Base-by-base conservation (phyloP, 2,888 invertebrate genomes). In the Thecocarcelia acutangulata region DNA sequence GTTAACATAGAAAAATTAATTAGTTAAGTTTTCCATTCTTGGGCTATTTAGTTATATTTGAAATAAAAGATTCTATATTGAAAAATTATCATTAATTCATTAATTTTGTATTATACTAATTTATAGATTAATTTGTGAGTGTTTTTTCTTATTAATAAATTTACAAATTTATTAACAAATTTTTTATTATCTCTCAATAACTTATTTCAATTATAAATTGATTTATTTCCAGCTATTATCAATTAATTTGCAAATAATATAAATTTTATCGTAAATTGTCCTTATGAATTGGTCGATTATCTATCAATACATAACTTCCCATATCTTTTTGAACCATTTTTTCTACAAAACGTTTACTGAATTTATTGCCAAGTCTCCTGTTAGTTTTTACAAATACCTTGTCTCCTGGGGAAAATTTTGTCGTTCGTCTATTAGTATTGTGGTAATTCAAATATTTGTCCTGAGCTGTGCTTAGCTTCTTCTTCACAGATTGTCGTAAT, bases 211-310 rank as follows among this genome's bases (percentile, higher is more conserved):
- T n/a, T n/a, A n/a, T n/a, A 28, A 28, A 28, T 28, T 28, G 28
- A 3, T 4, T 28, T 3, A 28, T 28, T 28, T 28, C 6, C 3
- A 28, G 28, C 28, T 28, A 3, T 4, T 3, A 28, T 28, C 28
- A 28, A 28, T 28, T 28, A 28, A 28, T 28, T 28, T 28, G 6
- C 3, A n/a, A n/a, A n/a, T n/a, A n/a, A n/a, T n/a, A 15, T 4
- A 9, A 33, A 11, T 46, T 21, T 9, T 63, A 50, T 19, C 21
- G 15, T 13, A 68, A 54, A 17, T 42, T 68, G 21, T 68, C 68
- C 24, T 68, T 68, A 68, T 68, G 54, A 19, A 68, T 54, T 12
- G 44, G 54, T 28, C 68, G 54, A 24, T 44, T 68, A n/a, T 44
- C 44, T 17, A 68, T 56, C 3, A 56, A 3, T 13, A 66, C 54